Percentiles rank a stretch among this genome's conserved stretches.
phyloP scores from a whole-genome alignment of 2,888 invertebrate genomes.

The Lepetodrilus schrolli region DNA sequence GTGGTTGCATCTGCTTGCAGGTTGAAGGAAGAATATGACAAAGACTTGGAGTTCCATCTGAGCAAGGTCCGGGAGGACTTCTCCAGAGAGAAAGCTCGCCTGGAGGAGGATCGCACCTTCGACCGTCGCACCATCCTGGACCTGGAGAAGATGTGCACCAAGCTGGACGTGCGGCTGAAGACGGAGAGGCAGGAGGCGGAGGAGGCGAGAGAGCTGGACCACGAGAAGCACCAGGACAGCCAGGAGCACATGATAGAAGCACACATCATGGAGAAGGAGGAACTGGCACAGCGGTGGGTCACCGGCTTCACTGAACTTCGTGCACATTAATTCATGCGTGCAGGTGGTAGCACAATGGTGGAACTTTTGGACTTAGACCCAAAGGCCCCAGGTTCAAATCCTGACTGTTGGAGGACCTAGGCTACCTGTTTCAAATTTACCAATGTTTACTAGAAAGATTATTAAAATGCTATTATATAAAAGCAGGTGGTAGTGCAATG shows the following conservation, averaged over 20 bases:
- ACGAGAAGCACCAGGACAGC: not conserved
- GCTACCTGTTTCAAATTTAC: too few species aligned
- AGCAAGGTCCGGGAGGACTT: not conserved
- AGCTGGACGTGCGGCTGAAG: slow-evolving; percentile 10
- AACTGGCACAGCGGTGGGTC: not conserved
- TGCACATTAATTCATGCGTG: too few species aligned
- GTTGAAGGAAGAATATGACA: slow-evolving; percentile 15
- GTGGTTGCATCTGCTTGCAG: too few species aligned
- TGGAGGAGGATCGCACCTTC: slow-evolving; percentile 6
- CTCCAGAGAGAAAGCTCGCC: not conserved
- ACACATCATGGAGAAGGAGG: not conserved
- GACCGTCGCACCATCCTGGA: not conserved
- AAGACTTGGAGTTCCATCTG: not conserved
- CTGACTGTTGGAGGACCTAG: too few species aligned
- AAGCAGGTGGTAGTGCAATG: too few species aligned
- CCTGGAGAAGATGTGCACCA: slow-evolving; percentile 6
- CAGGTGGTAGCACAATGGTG: too few species aligned
- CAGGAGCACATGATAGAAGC: not conserved
- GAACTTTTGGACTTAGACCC: too few species aligned
- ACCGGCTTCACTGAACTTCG: too few species aligned
- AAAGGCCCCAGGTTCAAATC: too few species aligned
- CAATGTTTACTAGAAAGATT: too few species aligned
- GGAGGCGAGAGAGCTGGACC: not conserved
- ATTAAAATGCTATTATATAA: too few species aligned
- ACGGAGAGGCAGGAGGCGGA: not conserved